A percentile compares a stretch with the other conserved stretches of the same genome.
These are phyloP conservation scores for Micrasema minimum DNA, from an alignment of 1,140 invertebrate species.

Conservation along the genomic window DNA sequence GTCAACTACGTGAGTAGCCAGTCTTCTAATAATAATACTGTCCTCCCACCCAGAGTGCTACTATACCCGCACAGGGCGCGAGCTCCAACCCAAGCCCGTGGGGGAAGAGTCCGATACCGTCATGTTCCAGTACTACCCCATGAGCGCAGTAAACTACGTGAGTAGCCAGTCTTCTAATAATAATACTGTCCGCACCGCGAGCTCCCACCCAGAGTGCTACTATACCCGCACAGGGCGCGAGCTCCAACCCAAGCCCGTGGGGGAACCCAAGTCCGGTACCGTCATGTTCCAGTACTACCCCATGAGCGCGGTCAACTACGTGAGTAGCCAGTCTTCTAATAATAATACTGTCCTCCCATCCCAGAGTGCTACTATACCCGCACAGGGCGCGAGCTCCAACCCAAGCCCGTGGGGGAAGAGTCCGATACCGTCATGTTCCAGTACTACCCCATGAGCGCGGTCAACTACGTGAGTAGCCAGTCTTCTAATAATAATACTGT, in stretches of 20 bases:
- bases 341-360: constrained; percentile 73
- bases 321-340: constrained; percentile 73
- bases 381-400: constrained; percentile 82
- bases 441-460: constrained; percentile 86
- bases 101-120: constrained; percentile 87
- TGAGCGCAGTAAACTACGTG: constrained; percentile 89
- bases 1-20: constrained; percentile 88
- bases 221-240: constrained; percentile 82
- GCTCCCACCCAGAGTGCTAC: no score
- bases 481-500: no score
- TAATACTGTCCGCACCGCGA: no score
- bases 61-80: constrained; percentile 79
- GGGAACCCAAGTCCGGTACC: constrained; percentile 85
- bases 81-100: constrained; percentile 84
- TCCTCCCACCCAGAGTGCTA: constrained; percentile 81
- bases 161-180: no score
- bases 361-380: constrained; percentile 84
- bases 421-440: constrained; percentile 86
- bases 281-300: constrained; percentile 90
- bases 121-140: constrained; percentile 88
- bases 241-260: constrained; percentile 83
- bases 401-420: constrained; percentile 86
- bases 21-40: no score
- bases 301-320: constrained; percentile 87
- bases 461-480: constrained; percentile 87